Percentiles rank a stretch among this genome's conserved stretches.
These are phyloP conservation scores for Eupithecia subfuscata DNA, from an alignment of 2,888 invertebrate species.

Conservation along the genomic window DNA sequence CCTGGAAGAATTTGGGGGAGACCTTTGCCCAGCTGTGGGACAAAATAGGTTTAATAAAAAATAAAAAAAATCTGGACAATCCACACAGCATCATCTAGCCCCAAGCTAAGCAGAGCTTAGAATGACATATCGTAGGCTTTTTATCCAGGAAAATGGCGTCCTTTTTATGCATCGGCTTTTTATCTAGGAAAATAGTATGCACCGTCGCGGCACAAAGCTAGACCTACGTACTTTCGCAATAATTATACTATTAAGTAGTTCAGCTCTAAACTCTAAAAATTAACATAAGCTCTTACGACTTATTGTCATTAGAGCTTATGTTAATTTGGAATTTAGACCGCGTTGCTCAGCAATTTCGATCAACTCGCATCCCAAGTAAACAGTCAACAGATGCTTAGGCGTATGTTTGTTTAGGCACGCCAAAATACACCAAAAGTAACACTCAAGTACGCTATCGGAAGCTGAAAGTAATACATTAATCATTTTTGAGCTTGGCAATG, in stretches of 20 bases:
- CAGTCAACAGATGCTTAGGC: conserved; percentile 5
- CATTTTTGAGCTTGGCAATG: background rate
- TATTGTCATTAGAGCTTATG: conserved; percentile 3
- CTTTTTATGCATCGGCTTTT: background rate
- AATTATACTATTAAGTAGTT: background rate
- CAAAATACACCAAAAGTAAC: background rate
- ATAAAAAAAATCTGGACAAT: no score
- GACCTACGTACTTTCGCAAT: background rate
- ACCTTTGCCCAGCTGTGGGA: no score
- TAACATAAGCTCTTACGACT: no score
- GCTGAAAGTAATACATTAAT: background rate
- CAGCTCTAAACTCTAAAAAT: background rate
- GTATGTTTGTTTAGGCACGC: conserved; percentile 9
- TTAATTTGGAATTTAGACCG: conserved; percentile 4
- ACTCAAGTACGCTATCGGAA: background rate
- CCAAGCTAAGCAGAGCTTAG: no score
- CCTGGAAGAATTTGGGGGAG: no score
- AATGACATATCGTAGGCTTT: no score
- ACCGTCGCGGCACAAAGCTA: background rate
- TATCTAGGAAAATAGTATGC: background rate
- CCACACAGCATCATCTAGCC: no score
- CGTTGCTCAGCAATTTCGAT: conserved; percentile 10
- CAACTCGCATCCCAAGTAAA: conserved; percentile 6
- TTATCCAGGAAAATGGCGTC: no score
- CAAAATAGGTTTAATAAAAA: no score